Conservation (phyloP, 1,140 invertebrate genomes). For the Brachionus asplanchnoidis region DNA sequence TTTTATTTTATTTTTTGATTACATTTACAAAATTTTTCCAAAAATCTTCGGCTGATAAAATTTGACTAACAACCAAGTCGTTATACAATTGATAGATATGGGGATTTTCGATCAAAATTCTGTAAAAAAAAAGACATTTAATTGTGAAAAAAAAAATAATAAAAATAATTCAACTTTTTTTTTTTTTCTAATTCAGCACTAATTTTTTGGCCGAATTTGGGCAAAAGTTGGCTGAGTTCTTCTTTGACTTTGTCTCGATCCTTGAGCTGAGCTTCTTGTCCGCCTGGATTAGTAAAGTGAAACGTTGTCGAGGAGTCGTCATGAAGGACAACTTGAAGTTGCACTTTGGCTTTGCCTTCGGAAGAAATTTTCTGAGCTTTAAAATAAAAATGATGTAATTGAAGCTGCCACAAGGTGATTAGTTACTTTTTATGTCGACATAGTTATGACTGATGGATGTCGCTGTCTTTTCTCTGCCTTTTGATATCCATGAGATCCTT, state of each 20-base stretch:
- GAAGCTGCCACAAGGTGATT: constrained; percentile 49
- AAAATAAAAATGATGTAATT: not conserved
- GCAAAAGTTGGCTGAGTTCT: constrained; percentile 78
- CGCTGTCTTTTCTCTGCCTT: constrained; percentile 68
- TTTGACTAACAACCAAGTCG: constrained; percentile 86
- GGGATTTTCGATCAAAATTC: constrained; percentile 60
- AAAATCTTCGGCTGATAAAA: constrained; percentile 90
- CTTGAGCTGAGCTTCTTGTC: constrained; percentile 72
- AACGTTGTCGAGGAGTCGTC: constrained; percentile 90
- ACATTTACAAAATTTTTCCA: constrained; percentile 78
- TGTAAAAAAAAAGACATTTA: constrained; percentile 42
- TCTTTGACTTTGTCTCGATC: constrained; percentile 92
- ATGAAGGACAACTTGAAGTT: constrained; percentile 87
- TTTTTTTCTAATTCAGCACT: constrained; percentile 72
- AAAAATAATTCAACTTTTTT: constrained; percentile 50
- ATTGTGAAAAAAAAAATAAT: not conserved
- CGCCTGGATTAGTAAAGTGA: constrained; percentile 86
- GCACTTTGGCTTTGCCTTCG: constrained; percentile 93
- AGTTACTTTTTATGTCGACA: constrained; percentile 84
- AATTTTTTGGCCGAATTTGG: constrained; percentile 89
- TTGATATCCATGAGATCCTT: constrained; percentile 87
- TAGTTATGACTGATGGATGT: constrained; percentile 87
- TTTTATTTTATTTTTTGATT: constrained; percentile 60
- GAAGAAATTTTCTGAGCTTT: constrained; percentile 96
- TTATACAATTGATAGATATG: constrained; percentile 61